A percentile compares a stretch with the other conserved stretches of the same genome.
Evolutionary conservation across 2,888 invertebrate species (phyloP).

Genomic region (Ornithoptera alexandrae): DNA sequence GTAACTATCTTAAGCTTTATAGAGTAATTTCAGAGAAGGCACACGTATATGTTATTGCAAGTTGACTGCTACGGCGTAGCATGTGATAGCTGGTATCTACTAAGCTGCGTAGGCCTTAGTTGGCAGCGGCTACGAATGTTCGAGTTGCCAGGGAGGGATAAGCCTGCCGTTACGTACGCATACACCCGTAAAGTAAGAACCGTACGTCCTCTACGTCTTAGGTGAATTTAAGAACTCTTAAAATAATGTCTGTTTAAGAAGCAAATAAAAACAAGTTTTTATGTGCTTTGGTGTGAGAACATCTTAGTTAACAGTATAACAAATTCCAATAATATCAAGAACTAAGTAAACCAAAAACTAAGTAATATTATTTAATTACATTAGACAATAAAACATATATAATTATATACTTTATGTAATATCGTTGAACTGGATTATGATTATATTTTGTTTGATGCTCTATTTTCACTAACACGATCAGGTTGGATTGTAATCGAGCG

Average conservation of each 20-base stretch:
- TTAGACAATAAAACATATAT: too few species aligned
- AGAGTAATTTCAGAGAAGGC: slow-evolving; percentile 6
- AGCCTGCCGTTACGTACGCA: slow-evolving; percentile 37
- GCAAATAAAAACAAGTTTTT: background rate
- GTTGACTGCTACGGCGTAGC: slow-evolving; percentile 59
- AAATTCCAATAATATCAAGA: too few species aligned
- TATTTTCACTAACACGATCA: too few species aligned
- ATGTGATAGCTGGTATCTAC: slow-evolving; percentile 51
- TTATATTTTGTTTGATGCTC: too few species aligned
- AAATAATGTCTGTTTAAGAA: slow-evolving; percentile 18
- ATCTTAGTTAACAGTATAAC: too few species aligned
- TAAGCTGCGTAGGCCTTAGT: slow-evolving; percentile 65
- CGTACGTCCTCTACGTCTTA: slow-evolving; percentile 13
- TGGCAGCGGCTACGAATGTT: slow-evolving; percentile 70
- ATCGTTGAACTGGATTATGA: too few species aligned
- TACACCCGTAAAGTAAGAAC: slow-evolving; percentile 10
- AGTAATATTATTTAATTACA: too few species aligned
- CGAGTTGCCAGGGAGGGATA: slow-evolving; percentile 64
- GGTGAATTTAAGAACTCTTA: background rate
- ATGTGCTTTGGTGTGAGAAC: background rate
- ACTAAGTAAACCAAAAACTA: too few species aligned
- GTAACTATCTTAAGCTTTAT: background rate
- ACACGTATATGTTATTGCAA: slow-evolving; percentile 18
- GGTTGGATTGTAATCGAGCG: too few species aligned
- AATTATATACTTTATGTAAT: too few species aligned